Percentiles rank a stretch among this genome's conserved stretches.
These are phyloP conservation scores for Vireo altiloquus DNA, from an alignment of 2,113 vertebrate genomes.

Conservation along the genomic window DNA sequence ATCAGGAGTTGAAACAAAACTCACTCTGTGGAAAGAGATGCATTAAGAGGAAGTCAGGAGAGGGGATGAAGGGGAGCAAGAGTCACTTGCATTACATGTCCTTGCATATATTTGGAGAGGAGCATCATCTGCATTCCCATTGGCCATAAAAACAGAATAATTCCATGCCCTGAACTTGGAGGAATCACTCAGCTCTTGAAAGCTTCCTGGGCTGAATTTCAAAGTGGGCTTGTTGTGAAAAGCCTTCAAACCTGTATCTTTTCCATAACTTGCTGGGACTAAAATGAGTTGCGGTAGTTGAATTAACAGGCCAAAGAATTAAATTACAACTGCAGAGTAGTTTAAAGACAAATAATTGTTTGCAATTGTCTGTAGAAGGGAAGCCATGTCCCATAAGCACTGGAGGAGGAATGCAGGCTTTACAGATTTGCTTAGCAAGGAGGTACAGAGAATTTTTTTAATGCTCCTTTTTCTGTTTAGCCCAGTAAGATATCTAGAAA, in stretches of 20 bases:
- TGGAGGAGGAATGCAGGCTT: rapidly evolving
- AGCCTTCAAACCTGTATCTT: background rate
- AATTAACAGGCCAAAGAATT: background rate
- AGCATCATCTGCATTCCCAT: background rate
- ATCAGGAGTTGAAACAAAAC: background rate
- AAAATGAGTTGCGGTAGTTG: background rate
- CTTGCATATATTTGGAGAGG: background rate
- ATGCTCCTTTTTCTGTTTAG: background rate
- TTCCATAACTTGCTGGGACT: background rate
- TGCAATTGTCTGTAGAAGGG: background rate
- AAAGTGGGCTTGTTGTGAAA: background rate
- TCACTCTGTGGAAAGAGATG: background rate
- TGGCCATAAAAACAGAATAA: background rate
- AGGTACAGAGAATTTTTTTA: background rate
- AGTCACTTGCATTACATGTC: background rate
- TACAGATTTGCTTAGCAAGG: background rate
- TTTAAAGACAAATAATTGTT: background rate
- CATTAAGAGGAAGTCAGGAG: background rate
- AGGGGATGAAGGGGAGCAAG: background rate
- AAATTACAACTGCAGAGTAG: background rate
- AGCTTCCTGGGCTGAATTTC: background rate
- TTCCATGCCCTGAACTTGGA: background rate
- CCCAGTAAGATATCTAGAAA: background rate
- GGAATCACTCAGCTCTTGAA: background rate
- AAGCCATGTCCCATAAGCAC: background rate